Evolutionary conservation across 2,888 invertebrate species (phyloP).

Genomic region (Sclerodermus sp.): DNA sequence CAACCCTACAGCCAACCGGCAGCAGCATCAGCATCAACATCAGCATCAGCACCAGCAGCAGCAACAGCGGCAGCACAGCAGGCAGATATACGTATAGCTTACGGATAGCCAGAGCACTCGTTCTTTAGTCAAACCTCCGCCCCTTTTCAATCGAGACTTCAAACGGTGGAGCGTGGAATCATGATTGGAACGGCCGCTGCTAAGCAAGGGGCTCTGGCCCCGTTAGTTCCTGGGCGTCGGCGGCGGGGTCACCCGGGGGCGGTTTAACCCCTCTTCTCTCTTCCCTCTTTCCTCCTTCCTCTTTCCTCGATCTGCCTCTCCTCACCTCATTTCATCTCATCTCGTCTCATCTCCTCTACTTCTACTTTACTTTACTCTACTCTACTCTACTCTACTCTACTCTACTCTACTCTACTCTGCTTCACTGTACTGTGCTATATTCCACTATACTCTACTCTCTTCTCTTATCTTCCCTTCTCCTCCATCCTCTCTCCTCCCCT

Average conservation of each 20-base stretch:
- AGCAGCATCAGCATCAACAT: too few species aligned
- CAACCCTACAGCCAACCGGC: too few species aligned
- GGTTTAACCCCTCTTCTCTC: conserved; percentile 24
- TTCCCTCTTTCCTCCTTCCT: conserved; percentile 26
- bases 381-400: too few species aligned
- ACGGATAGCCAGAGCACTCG: conserved; percentile 52
- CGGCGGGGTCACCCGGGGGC: conserved; percentile 39
- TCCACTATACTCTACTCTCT: too few species aligned
- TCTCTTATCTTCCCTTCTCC: conserved; percentile 43
- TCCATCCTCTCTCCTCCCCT: too few species aligned
- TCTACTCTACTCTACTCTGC: too few species aligned
- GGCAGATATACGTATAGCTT: conserved; percentile 3
- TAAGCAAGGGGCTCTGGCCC: conserved; percentile 54
- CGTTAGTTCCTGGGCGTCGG: conserved; percentile 42
- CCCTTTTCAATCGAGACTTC: conserved; percentile 58
- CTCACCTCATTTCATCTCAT: conserved; percentile 5
- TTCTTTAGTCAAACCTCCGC: conserved; percentile 58
- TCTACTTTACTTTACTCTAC: too few species aligned
- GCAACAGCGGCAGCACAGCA: too few species aligned
- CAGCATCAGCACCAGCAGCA: too few species aligned
- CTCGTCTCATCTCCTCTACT: background rate
- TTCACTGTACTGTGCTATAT: too few species aligned
- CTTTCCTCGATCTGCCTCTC: conserved; percentile 14
- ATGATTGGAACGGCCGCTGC: conserved; percentile 57
- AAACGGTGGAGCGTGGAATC: conserved; percentile 57